Base-by-base conservation (phyloP, 2,797 vertebrate species). In the Phrynocephalus guinanensis region DNA sequence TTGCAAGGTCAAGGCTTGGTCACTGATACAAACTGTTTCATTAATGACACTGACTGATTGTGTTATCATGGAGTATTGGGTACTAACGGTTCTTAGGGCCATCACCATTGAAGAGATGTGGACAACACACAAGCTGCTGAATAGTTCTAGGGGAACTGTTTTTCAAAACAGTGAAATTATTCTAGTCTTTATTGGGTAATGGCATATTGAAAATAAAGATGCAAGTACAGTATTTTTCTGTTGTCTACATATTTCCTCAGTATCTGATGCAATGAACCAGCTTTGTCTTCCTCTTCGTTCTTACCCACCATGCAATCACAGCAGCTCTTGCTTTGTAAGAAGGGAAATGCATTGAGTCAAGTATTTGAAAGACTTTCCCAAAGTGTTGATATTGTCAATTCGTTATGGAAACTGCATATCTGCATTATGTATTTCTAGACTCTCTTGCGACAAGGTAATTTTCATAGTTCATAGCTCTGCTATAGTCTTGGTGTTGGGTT, bases 361-460 rank as follows among this genome's bases (percentile, higher is more conserved):
- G 6, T 33, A 24, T 5, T 52, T 56, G 81, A 22, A 85, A 50
- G 56, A 26, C 18, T 85, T 48, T 9, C 24, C 56, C n/a, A 11
- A 77, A 15, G 2, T 67, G 66, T 7, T 56, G 18, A 63, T 76
- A 30, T 38, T 38, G 22, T 84, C 30, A 68, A 3, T 26, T 78
- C 56, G 68, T 33, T 87, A 89, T 92, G 88, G 71, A 83, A 28
- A 7, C 0, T 0, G 33, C 78, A 52, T 56, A 52, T 10, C 15
- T 48, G 0, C 20, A 48, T 56, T 68, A 5, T 13, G 0, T 15
- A 78, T 88, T 26, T 60, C 87, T 83, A n/a, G 11, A 5, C 75
- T 89, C 24, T 87, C 52, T 78, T 90, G 68, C 0, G 28, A 7
- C 92, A 70, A 90, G 84, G 85, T 93, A 88, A 85, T 56, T 92